These are phyloP conservation scores for Diaprepes abbreviatus DNA, from an alignment of 2,888 invertebrate genomes.

Conservation along the genomic window DNA sequence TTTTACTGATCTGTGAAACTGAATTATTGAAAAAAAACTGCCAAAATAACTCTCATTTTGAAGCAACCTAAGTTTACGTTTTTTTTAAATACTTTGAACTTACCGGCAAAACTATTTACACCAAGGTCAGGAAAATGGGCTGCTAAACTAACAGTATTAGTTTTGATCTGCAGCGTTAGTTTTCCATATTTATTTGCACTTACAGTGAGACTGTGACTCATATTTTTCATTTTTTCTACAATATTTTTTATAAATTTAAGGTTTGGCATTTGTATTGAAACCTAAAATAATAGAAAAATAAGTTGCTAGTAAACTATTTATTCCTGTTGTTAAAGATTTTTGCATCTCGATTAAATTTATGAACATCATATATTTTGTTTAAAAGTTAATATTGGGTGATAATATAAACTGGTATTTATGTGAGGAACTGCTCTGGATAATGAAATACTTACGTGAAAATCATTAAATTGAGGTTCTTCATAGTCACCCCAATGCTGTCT, in stretches of 20 bases:
- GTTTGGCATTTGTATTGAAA: conserved; percentile 83
- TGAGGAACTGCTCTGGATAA: too few relatives aligned
- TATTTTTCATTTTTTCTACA: conserved; percentile 86
- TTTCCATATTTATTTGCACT: conserved; percentile 81
- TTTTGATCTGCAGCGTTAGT: conserved; percentile 81
- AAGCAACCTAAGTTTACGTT: too few relatives aligned
- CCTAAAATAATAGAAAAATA: conserved; percentile 69
- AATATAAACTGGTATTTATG: too few relatives aligned
- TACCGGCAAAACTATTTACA: conserved; percentile 74
- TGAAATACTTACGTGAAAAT: conserved; percentile 79
- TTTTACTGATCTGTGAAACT: too few relatives aligned
- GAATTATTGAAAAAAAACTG: too few relatives aligned
- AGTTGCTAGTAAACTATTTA: conserved; percentile 4
- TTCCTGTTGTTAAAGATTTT: too few relatives aligned
- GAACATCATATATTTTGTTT: too few relatives aligned
- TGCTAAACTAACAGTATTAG: conserved; percentile 84
- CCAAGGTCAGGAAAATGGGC: conserved; percentile 84
- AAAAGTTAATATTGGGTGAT: too few relatives aligned
- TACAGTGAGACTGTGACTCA: conserved; percentile 80
- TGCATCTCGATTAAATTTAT: too few relatives aligned
- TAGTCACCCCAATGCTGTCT: conserved; percentile 82
- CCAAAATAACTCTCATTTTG: too few relatives aligned
- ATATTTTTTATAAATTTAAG: conserved; percentile 83
- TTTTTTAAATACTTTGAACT: too few relatives aligned
- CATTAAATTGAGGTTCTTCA: conserved; percentile 79